Conservation (phyloP, 2,888 invertebrate species). For the Platerodrilus igneus region DNA sequence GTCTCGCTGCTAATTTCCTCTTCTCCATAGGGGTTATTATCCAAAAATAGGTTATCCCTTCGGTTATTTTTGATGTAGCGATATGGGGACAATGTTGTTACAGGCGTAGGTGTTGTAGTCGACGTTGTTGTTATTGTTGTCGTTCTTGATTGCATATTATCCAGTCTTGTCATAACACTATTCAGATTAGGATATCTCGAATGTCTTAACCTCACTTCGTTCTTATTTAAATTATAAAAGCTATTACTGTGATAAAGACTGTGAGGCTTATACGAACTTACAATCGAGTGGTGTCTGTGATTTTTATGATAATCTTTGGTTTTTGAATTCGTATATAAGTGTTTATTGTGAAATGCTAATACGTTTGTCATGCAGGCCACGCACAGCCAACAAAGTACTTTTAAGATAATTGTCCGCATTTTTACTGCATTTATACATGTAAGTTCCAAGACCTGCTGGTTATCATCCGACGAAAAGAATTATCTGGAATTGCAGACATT, state of each 20-base stretch:
- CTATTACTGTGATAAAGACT: constrained; percentile 12
- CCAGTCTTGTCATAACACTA: constrained; percentile 13
- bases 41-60: too few species aligned
- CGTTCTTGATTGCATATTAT: constrained; percentile 13
- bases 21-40: constrained; percentile 6
- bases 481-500: too few species aligned
- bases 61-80: too few species aligned
- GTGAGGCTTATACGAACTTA: too few species aligned
- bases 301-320: constrained; percentile 13
- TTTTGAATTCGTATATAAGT: too few species aligned
- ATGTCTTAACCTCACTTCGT: constrained; percentile 15
- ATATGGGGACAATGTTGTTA: too few species aligned
- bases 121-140: constrained; percentile 7
- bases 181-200: constrained; percentile 17
- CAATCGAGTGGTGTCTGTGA: too few species aligned
- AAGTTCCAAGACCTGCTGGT: too few species aligned
- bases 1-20: constrained; percentile 8
- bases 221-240: constrained; percentile 10
- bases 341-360: constrained; percentile 13
- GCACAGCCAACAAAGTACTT: constrained; percentile 17
- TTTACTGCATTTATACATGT: constrained; percentile 10
- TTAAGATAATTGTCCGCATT: constrained; percentile 17
- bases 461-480: too few species aligned
- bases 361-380: constrained; percentile 8
- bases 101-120: constrained; percentile 2